Base-by-base conservation (phyloP, 2,797 vertebrate species). In the Thaleichthys pacificus region DNA sequence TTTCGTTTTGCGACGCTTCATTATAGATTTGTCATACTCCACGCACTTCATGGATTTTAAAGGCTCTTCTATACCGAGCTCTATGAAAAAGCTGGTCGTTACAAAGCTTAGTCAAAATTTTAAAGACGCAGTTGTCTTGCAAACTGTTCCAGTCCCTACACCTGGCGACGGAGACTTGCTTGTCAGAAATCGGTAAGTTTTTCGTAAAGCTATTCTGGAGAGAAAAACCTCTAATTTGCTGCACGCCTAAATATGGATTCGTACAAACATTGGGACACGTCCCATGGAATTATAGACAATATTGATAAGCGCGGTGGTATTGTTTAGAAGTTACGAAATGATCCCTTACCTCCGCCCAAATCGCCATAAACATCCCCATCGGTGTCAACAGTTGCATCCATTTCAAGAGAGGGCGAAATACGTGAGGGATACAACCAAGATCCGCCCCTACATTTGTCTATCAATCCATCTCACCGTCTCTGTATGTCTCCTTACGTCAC, bases 41-140 rank as follows among this genome's bases (percentile, higher is more conserved):
- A 89, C 93, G 75, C 95, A 96, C 93, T 97, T 98, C 91, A 93
- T 97, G 95, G 97, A 97, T 93, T 96, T 96, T 79, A 90, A 92
- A 80, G 94, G 95, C 79, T 96, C 96, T 51, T 92, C 94, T 78
- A 96, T 97, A 88, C 93, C 96, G 84, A 91, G 89, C 88, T 77
- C 83, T 77, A 97, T 97, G 96, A 95, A 92, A 82, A 97, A 96
- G 91, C 94, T 97, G 91, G 86, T 95, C 72, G 95, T 93, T 35
- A 95, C 92, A 38, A 92, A 92, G 89, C 95, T 95, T n/a, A 96
- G 94, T 86, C 89, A 92, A 19, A 86, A 94, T 93, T 96, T 97
- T 92, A 88, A 90, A 77, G 93, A 96, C 86, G 96, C 96, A 42
- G 95, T 95, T 6, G 82, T 86, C 60, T 60, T 94, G 74, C 93